Percentiles rank a stretch among this genome's conserved stretches.
These are phyloP conservation scores for Hipparchia sbordonii DNA, from an alignment of 2,888 invertebrate genomes.

Conservation along the genomic window DNA sequence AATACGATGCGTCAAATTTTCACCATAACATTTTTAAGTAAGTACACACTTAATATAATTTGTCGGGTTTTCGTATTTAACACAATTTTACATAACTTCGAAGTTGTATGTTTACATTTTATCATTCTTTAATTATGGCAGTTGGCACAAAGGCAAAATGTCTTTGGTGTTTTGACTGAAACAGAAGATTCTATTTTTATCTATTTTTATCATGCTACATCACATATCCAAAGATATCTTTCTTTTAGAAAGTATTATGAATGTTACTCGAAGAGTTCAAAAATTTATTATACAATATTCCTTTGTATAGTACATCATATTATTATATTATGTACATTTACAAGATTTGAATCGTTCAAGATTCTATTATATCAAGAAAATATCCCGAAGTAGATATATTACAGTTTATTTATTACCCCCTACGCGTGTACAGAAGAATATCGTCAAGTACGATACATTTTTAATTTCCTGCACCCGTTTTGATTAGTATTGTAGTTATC, in stretches of 20 bases:
- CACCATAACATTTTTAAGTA: not conserved
- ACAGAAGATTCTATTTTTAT: not conserved
- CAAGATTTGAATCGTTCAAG: slow-evolving; percentile 21
- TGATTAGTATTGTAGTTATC: slow-evolving; percentile 18
- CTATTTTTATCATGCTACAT: slow-evolving; percentile 20
- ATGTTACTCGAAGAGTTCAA: slow-evolving; percentile 24
- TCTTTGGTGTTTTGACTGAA: not conserved
- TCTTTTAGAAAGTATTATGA: slow-evolving; percentile 44
- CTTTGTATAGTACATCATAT: slow-evolving; percentile 30
- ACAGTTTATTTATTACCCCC: not conserved
- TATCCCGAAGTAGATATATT: not conserved
- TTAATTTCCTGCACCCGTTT: slow-evolving; percentile 30
- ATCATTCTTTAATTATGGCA: slow-evolving; percentile 13
- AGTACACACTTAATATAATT: not conserved
- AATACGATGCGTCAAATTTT: slow-evolving; percentile 27
- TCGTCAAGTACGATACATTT: slow-evolving; percentile 15
- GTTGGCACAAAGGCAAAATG: slow-evolving; percentile 26
- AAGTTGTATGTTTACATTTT: not conserved
- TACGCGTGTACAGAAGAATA: slow-evolving; percentile 9
- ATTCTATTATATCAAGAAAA: not conserved
- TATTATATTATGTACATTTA: slow-evolving; percentile 33
- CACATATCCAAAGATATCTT: slow-evolving; percentile 37
- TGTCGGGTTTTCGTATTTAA: not conserved
- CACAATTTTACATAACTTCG: not conserved
- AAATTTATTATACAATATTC: slow-evolving; percentile 30